Evolutionary conservation across 2,888 invertebrate species (phyloP).

Genomic region (Melinaea menophilus): DNA sequence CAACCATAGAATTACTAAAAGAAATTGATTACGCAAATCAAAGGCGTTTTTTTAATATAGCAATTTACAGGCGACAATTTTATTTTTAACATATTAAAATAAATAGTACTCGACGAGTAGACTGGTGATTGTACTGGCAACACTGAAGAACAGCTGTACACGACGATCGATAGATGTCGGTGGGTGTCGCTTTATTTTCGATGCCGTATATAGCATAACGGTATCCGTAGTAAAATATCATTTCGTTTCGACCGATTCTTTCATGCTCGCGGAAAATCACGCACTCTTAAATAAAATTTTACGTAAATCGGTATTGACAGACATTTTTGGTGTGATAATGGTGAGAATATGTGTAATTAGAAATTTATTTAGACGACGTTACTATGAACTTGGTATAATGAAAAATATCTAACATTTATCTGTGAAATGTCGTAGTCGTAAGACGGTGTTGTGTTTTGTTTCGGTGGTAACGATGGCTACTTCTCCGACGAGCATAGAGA

Average conservation of each 20-base stretch:
- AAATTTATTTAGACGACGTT: slow-evolving; percentile 19
- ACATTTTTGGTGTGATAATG: slow-evolving; percentile 50
- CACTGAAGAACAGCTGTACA: slow-evolving; percentile 60
- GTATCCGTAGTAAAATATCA: slow-evolving; percentile 70
- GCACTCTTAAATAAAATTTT: slow-evolving; percentile 57
- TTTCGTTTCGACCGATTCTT: slow-evolving; percentile 54
- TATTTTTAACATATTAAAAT: too few species aligned
- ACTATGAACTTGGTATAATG: slow-evolving; percentile 25
- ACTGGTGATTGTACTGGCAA: slow-evolving; percentile 44
- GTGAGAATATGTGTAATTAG: slow-evolving; percentile 44
- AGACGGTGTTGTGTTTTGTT: slow-evolving; percentile 68
- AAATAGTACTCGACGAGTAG: background rate
- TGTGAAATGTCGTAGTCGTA: slow-evolving; percentile 53
- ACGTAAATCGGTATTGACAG: slow-evolving; percentile 56
- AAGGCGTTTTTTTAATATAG: too few species aligned
- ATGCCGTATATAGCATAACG: slow-evolving; percentile 64
- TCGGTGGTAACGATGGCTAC: slow-evolving; percentile 79
- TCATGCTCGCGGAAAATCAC: slow-evolving; percentile 57
- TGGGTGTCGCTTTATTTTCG: slow-evolving; percentile 75
- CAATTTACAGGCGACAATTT: too few species aligned
- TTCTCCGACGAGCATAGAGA: slow-evolving; percentile 85
- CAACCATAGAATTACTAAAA: background rate
- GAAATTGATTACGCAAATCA: too few species aligned
- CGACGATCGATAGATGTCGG: slow-evolving; percentile 75
- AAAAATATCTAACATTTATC: slow-evolving; percentile 37